Conservation (phyloP, 2,888 invertebrate species). For the Ramazzottius varieornatus region DNA sequence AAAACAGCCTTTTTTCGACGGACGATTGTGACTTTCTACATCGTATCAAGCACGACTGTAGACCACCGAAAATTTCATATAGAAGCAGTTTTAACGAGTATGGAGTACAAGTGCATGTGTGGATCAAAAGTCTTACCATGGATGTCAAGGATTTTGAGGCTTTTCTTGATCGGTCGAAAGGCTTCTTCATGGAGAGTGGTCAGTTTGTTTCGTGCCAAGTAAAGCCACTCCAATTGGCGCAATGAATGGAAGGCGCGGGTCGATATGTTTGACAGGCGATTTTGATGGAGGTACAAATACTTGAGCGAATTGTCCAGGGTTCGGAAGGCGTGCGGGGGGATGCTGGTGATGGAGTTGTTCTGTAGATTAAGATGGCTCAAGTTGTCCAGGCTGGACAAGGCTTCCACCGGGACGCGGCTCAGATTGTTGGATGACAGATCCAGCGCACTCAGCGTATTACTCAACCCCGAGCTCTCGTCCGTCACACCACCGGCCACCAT, state of each 20-base stretch:
- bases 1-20: no score
- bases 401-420: conserved; percentile 55
- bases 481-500: no score
- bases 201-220: conserved; percentile 61
- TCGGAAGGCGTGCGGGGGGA: conserved; percentile 58
- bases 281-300: conserved; percentile 69
- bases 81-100: no score
- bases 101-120: no score
- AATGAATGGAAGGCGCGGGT: conserved; percentile 51
- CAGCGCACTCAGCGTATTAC: conserved; percentile 24
- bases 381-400: conserved; percentile 51
- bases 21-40: no score
- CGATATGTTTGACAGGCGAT: conserved; percentile 18
- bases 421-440: conserved; percentile 49
- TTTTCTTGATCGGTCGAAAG: conserved; percentile 63
- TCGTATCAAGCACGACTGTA: no score
- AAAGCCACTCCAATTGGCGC: conserved; percentile 61
- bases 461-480: neutral
- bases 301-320: conserved; percentile 70
- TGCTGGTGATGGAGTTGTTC: conserved; percentile 54
- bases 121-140: conserved; percentile 61
- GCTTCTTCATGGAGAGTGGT: conserved; percentile 56
- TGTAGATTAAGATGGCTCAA: conserved; percentile 62
- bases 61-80: no score
- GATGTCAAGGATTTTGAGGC: conserved; percentile 55